phyloP scores from a whole-genome alignment of 2,113 vertebrate species.

The Nothocercus julius region DNA sequence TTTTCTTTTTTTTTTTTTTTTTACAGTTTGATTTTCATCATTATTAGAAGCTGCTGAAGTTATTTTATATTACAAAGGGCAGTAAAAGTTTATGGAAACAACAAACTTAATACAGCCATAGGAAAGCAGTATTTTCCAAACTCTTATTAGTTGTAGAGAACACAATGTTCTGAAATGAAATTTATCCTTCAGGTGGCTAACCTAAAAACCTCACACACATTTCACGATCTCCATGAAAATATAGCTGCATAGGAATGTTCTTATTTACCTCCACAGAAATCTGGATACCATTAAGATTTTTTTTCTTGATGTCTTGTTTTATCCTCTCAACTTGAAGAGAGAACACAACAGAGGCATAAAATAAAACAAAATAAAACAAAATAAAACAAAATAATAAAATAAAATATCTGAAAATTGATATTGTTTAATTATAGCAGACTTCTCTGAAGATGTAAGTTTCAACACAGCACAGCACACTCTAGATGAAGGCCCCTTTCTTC shows the following conservation, averaged over 20 bases:
- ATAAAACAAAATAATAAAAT: too few relatives aligned
- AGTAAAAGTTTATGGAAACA: not conserved
- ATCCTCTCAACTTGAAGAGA: constrained; percentile 2
- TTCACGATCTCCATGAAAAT: not conserved
- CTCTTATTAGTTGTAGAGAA: not conserved
- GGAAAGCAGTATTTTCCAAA: not conserved
- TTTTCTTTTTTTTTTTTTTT: not conserved
- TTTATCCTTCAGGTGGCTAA: not conserved
- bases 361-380: not conserved
- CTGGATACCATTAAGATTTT: not conserved
- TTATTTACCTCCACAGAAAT: not conserved
- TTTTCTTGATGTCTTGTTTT: not conserved
- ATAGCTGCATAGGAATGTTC: not conserved
- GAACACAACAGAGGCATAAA: not conserved
- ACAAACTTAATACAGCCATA: not conserved
- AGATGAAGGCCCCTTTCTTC: not conserved
- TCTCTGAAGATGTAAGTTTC: not conserved
- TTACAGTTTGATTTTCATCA: not conserved
- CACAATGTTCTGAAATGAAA: not conserved
- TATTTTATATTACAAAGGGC: not conserved
- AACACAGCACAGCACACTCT: not conserved
- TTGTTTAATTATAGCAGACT: not conserved
- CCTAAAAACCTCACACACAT: not conserved
- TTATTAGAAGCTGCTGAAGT: not conserved
- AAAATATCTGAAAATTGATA: not conserved